Base-by-base conservation (phyloP, 2,888 invertebrate species). In the Ctena decussata region DNA sequence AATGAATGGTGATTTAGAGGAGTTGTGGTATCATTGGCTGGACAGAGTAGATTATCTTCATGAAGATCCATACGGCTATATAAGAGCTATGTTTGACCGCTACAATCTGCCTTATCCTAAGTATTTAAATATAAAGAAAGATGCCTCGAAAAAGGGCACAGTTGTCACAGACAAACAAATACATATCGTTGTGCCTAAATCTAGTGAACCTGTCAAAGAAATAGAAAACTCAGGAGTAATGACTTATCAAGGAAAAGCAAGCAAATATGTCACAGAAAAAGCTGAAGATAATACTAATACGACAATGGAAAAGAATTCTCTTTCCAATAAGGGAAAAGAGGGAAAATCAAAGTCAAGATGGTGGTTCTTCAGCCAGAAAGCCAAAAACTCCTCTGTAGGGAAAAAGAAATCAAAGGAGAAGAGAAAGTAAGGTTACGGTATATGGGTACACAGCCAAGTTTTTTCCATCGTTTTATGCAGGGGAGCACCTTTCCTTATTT, bases 61-160 rank as follows among this genome's bases (percentile, higher is more conserved):
- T 21, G 57, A 70, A 21, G 87, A 87, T n/a, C 87, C 85, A 15
- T 85, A 87, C 65, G 73, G 77, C n/a, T 87, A 85, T 49, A 76
- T 87, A 49, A 49, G 85, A 39, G 35, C 65, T 0, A 74, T 76
- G 78, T 82, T 46, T 37, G 85, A 87, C 57, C 44, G 37, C 30
- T 78, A 81, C 32, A 35, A 60, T 24, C 53, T 87, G 3, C 87
- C 85, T 24, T 87, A 87, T 57, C 83, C 87, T 3, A 60, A 69
- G 15, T 75, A 83, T 21, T 27, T 44, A 24, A 6, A 44, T 30
- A 24, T 3, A 32, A 32, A 24, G 35, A 70, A 24, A 77, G 46
- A 39, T 49, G 1, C 2, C 6, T 0, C 39, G 8, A 35, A 60
- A 5, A 3, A 76, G 24, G 27, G 5, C 27, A 6, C 27, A 21